Conservation (phyloP, 2,797 vertebrate species). For the Otolemur crassicaudatus region DNA sequence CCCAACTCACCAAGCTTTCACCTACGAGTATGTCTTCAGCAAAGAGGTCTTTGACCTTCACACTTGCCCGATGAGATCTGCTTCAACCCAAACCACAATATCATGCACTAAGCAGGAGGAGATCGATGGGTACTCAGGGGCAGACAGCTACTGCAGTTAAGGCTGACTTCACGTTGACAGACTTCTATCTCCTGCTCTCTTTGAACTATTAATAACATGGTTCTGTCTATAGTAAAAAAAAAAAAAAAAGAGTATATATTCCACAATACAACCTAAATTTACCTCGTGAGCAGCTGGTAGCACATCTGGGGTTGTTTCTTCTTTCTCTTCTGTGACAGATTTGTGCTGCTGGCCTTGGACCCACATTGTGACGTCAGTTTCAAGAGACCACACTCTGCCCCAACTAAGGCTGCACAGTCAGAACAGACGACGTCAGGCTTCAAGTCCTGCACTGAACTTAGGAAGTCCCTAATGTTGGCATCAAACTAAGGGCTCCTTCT, state of each 20-base stretch:
- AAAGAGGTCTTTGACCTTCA: not conserved
- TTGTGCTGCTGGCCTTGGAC: not conserved
- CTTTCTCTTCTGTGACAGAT: not conserved
- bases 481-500: not conserved
- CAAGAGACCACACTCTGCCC: not conserved
- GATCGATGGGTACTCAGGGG: not conserved
- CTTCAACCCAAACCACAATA: not conserved
- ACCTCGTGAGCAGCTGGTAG: not conserved
- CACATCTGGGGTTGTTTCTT: not conserved
- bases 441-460: not conserved
- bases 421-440: not conserved
- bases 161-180: not conserved
- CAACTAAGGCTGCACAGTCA: not conserved
- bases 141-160: not conserved
- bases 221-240: accelerated
- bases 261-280: not conserved
- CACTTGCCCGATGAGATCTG: accelerated
- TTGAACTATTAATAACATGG: not conserved
- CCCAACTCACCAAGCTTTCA: not conserved
- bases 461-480: accelerated
- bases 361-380: not conserved
- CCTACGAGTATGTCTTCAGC: accelerated
- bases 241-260: not conserved
- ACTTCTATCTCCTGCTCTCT: not conserved
- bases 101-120: not conserved